Evolutionary conservation across 2,113 vertebrate genomes (phyloP).

Genomic region (Meleagris gallopavo): DNA sequence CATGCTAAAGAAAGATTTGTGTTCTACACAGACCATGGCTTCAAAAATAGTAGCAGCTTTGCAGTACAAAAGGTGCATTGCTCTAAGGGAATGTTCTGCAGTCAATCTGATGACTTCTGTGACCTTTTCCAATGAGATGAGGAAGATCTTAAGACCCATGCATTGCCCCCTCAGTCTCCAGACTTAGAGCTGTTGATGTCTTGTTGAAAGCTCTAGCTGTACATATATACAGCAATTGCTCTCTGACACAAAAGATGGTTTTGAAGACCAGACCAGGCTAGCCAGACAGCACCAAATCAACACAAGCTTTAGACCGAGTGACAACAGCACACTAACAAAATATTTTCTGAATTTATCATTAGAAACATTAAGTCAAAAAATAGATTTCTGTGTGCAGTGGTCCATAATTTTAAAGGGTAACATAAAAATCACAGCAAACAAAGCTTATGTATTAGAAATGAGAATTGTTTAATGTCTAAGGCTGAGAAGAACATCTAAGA

Average conservation of each 20-base stretch:
- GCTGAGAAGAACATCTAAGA: not conserved
- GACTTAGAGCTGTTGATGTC: not conserved
- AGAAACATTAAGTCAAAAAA: not conserved
- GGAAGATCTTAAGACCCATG: not conserved
- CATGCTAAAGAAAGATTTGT: constrained; percentile 40
- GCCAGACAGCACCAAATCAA: not conserved
- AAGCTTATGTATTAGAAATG: fast-evolving
- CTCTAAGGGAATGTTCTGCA: constrained; percentile 32
- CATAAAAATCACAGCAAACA: not conserved
- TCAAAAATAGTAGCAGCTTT: constrained; percentile 30
- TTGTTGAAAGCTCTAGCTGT: constrained; percentile 31
- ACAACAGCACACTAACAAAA: not conserved
- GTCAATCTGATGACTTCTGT: constrained; percentile 30
- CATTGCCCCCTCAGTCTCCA: not conserved
- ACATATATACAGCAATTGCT: not conserved
- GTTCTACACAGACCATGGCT: not conserved
- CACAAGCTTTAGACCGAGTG: not conserved
- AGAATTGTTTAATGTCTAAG: not conserved
- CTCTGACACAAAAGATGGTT: constrained; percentile 30
- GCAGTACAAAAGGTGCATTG: constrained; percentile 26
- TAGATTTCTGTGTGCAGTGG: not conserved
- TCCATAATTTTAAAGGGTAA: not conserved
- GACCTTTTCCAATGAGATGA: not conserved
- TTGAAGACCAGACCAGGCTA: constrained; percentile 23
- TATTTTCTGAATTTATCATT: constrained; percentile 12